phyloP scores from a whole-genome alignment of 2,113 vertebrate species.

The Oriolus oriolus region DNA sequence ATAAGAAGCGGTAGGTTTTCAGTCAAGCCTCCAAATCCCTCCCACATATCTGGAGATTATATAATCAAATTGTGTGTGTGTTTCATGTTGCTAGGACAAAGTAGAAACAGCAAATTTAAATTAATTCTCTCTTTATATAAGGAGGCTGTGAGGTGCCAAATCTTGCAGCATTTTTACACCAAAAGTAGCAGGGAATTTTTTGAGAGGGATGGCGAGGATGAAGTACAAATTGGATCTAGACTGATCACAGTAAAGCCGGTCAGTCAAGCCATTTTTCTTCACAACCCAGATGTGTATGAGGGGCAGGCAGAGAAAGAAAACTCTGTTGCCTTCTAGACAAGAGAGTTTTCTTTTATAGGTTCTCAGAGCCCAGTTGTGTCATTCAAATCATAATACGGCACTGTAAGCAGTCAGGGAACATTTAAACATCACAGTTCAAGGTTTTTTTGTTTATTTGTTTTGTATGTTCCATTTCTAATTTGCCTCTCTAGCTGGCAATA shows the following conservation, averaged over 20 bases:
- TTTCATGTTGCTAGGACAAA: slow-evolving; percentile 29
- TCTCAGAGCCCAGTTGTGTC: not conserved
- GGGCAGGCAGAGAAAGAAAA: not conserved
- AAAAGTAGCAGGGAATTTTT: not conserved
- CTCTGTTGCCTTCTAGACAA: not conserved
- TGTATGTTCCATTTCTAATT: not conserved
- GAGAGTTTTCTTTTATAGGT: not conserved
- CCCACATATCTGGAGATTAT: slow-evolving; percentile 18
- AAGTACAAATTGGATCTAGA: not conserved
- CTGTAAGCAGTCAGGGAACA: not conserved
- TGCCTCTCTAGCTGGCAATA: not conserved
- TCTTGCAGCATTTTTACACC: not conserved
- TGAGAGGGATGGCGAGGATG: rapidly evolving
- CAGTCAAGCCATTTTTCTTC: not conserved
- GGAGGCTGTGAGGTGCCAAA: not conserved
- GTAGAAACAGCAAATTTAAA: slow-evolving; percentile 19
- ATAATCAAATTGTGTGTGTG: not conserved
- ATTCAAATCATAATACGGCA: not conserved
- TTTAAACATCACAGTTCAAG: not conserved
- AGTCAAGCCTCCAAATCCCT: slow-evolving; percentile 7
- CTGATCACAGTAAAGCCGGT: not conserved
- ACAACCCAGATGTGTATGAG: not conserved
- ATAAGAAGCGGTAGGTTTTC: not conserved
- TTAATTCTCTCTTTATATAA: not conserved
- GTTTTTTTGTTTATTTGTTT: not conserved